A percentile compares a stretch with the other conserved stretches of the same genome.
Evolutionary conservation across 2,113 vertebrate species (phyloP).

Genomic region (Corythornis madagascariensis): DNA sequence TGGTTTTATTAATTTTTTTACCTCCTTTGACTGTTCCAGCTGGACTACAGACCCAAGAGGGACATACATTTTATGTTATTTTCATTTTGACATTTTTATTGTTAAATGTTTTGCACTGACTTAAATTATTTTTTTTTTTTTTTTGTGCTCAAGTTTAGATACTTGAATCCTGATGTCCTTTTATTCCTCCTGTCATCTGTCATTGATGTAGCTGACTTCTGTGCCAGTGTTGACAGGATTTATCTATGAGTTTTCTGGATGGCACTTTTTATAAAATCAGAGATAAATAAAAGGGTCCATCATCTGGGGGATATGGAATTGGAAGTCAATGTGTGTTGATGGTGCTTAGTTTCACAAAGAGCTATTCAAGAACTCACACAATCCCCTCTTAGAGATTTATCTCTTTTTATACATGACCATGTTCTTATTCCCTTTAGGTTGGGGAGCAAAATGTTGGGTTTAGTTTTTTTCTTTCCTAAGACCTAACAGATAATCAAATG

Average conservation of each 20-base stretch:
- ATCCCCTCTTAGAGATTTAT: slow-evolving; percentile 43
- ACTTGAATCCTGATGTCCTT: slow-evolving; percentile 7
- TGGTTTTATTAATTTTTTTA: not conserved
- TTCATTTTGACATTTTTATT: slow-evolving; percentile 7
- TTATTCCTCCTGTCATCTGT: slow-evolving; percentile 32
- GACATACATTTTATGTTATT: not conserved
- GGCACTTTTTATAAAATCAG: slow-evolving; percentile 32
- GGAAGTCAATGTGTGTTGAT: slow-evolving; percentile 5
- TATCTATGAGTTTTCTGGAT: slow-evolving; percentile 34
- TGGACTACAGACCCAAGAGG: not conserved
- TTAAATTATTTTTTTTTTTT: not conserved
- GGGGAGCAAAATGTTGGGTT: slow-evolving; percentile 19
- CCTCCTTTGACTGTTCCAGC: not conserved
- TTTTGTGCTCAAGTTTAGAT: not conserved
- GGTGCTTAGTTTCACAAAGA: slow-evolving; percentile 38
- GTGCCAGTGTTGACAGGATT: slow-evolving; percentile 39
- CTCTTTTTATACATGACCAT: not conserved
- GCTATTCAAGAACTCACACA: not conserved
- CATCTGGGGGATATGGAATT: not conserved
- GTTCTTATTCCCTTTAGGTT: slow-evolving; percentile 36
- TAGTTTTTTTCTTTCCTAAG: not conserved
- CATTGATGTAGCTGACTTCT: slow-evolving; percentile 35
- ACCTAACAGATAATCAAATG: slow-evolving; percentile 50
- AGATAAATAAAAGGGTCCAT: slow-evolving; percentile 42
- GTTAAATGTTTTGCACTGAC: not conserved